phyloP scores from a whole-genome alignment of 2,797 vertebrate species.

The Sternarchorhynchus goeldii region DNA sequence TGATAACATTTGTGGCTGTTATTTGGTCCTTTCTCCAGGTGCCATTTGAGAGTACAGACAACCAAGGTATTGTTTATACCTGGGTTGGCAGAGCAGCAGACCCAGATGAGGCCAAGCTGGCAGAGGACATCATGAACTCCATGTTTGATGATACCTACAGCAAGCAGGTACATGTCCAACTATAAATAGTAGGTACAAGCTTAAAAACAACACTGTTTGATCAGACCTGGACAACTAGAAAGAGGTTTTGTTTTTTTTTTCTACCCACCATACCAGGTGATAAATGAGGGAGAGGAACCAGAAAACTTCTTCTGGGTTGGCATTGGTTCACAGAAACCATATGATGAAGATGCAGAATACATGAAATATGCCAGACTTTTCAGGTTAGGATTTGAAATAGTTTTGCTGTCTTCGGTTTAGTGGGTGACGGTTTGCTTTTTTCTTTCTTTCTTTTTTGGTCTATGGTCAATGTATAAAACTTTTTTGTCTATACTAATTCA shows the following conservation, averaged over 20 bases:
- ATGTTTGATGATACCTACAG: slow-evolving; percentile 98
- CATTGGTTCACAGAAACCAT: slow-evolving; percentile 90
- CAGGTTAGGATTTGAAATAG: slow-evolving; percentile 72
- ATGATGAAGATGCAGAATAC: slow-evolving; percentile 93
- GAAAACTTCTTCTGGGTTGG: slow-evolving; percentile 99
- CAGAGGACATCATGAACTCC: slow-evolving; percentile 95
- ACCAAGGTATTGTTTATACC: slow-evolving; percentile 97
- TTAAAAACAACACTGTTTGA: neutral
- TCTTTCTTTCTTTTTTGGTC: neutral
- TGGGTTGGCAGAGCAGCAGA: slow-evolving; percentile 96
- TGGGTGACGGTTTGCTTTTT: neutral
- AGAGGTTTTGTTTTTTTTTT: neutral
- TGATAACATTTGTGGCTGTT: neutral
- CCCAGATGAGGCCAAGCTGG: slow-evolving; percentile 94
- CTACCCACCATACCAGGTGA: slow-evolving; percentile 77
- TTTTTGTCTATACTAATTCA: neutral
- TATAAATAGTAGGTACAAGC: neutral
- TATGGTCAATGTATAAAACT: neutral
- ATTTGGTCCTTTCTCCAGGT: slow-evolving; percentile 74
- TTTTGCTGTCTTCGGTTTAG: neutral
- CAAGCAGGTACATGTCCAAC: slow-evolving; percentile 83
- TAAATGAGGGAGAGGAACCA: slow-evolving; percentile 95
- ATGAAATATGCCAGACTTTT: slow-evolving; percentile 96
- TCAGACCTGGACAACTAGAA: neutral
- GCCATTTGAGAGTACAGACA: slow-evolving; percentile 97